These are phyloP conservation scores for Pavo muticus DNA, from an alignment of 2,113 vertebrate genomes.

Conservation along the genomic window DNA sequence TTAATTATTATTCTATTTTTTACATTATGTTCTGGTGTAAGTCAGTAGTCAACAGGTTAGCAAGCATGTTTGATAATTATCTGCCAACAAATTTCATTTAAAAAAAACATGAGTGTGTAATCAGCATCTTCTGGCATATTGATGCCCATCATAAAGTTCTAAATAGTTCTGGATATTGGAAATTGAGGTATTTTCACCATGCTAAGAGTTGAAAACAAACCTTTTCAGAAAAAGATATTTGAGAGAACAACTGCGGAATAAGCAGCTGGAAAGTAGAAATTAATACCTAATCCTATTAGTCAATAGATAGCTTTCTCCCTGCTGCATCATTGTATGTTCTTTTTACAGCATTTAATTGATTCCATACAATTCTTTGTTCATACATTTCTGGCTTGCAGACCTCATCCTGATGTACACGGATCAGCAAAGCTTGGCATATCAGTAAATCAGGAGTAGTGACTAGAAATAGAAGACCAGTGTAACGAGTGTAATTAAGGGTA, in stretches of 20 bases:
- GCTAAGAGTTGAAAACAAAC: background rate
- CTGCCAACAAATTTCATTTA: background rate
- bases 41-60: background rate
- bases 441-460: accelerated
- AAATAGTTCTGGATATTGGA: background rate
- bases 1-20: background rate
- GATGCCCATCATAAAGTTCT: background rate
- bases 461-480: background rate
- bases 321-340: background rate
- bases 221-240: background rate
- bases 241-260: background rate
- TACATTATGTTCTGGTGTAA: background rate
- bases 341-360: background rate
- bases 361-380: background rate
- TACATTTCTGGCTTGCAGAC: background rate
- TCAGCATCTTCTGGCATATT: background rate
- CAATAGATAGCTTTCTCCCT: constrained; percentile 24
- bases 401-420: background rate
- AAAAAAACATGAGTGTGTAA: background rate
- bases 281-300: constrained; percentile 39
- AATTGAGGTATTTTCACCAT: background rate
- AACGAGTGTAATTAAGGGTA: background rate
- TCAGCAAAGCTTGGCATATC: accelerated
- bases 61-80: background rate
- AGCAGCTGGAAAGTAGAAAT: background rate